Evolutionary conservation across 2,888 invertebrate species (phyloP).

Genomic region (Rhorus exstirpatorius): DNA sequence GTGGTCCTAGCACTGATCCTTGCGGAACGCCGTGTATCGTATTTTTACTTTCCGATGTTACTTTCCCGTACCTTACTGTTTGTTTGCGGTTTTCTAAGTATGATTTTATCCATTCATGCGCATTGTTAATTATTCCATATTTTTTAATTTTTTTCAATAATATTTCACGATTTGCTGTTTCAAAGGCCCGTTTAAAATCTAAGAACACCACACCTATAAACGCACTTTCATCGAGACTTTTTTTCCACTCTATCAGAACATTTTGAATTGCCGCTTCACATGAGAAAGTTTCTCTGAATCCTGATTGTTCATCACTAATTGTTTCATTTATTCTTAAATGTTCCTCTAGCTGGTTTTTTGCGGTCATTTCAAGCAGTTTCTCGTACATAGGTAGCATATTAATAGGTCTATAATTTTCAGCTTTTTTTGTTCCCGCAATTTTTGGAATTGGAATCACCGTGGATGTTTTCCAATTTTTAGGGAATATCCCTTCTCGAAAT

Average conservation of each 20-base stretch:
- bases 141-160: not conserved
- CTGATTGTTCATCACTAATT: conserved; percentile 53
- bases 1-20: too few species aligned
- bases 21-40: too few species aligned
- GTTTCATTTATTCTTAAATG: conserved; percentile 52
- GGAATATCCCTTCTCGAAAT: conserved; percentile 17
- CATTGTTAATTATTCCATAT: conserved; percentile 16
- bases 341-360: conserved; percentile 56
- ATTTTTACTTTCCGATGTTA: too few species aligned
- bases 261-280: conserved; percentile 62
- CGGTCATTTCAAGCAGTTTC: conserved; percentile 57
- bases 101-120: conserved; percentile 14
- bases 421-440: conserved; percentile 47
- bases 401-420: conserved; percentile 39
- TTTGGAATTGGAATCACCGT: conserved; percentile 54
- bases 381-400: conserved; percentile 64
- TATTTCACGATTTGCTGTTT: conserved; percentile 8
- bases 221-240: conserved; percentile 30
- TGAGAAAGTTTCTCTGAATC: conserved; percentile 45
- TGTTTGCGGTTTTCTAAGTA: conserved; percentile 21
- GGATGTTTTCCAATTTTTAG: conserved; percentile 18
- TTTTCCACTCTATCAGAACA: conserved; percentile 51
- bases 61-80: conserved; percentile 9
- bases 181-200: conserved; percentile 40
- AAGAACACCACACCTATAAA: conserved; percentile 58